These are phyloP conservation scores for Amblyjoppa fuscipennis DNA, from an alignment of 2,888 invertebrate species.

Conservation along the genomic window DNA sequence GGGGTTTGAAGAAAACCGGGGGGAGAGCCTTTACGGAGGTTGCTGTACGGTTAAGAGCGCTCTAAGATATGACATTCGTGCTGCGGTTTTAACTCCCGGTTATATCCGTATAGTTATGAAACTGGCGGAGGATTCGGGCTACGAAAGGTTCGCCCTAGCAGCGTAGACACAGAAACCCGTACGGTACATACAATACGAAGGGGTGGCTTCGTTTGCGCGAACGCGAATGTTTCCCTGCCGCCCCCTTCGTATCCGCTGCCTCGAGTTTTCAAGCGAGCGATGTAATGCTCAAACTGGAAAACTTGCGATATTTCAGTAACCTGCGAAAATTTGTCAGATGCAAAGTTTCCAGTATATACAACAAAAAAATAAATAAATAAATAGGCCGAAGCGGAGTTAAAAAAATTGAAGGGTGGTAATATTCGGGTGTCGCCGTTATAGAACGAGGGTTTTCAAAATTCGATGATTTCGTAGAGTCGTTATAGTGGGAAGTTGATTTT, in stretches of 20 bases:
- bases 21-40: conserved; percentile 51
- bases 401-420: conserved; percentile 47
- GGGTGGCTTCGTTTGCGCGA: conserved; percentile 22
- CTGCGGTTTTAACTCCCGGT: conserved; percentile 85
- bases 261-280: conserved; percentile 24
- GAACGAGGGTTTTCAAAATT: neutral
- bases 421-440: neutral
- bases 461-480: neutral
- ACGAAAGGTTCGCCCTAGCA: conserved; percentile 73
- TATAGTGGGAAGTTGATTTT: neutral
- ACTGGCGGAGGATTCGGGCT: conserved; percentile 77
- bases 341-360: neutral
- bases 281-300: conserved; percentile 18
- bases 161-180: neutral
- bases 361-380: neutral
- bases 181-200: conserved; percentile 13
- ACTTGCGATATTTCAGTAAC: conserved; percentile 8
- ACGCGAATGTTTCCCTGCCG: conserved; percentile 23
- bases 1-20: conserved; percentile 44
- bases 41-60: conserved; percentile 66
- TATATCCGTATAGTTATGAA: conserved; percentile 82
- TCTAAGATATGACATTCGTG: conserved; percentile 84
- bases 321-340: conserved; percentile 13
- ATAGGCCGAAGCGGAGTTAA: conserved; percentile 38
- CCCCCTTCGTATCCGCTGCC: conserved; percentile 9